Evolutionary conservation across 1,140 invertebrate species (phyloP).

Genomic region (Drosophila obscura): DNA sequence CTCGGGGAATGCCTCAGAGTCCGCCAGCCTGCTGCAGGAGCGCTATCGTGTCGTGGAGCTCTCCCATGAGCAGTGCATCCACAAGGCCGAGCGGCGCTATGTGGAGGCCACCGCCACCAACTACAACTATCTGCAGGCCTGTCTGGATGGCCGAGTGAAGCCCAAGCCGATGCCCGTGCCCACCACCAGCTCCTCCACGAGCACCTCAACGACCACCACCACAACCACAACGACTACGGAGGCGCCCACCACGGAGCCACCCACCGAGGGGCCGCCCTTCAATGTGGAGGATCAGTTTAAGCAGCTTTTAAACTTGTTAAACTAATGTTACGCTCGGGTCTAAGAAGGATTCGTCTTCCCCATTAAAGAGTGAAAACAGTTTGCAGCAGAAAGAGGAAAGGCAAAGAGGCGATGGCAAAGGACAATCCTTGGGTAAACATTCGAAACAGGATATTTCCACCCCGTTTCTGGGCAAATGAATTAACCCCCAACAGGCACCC

Average conservation of each 20-base stretch:
- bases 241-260: constrained; percentile 41
- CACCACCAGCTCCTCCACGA: constrained; percentile 30
- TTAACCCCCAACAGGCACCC: constrained; percentile 39
- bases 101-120: constrained; percentile 64
- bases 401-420: not conserved
- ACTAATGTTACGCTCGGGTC: constrained; percentile 49
- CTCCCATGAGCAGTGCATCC: constrained; percentile 61
- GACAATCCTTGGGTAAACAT: constrained; percentile 30
- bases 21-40: constrained; percentile 64
- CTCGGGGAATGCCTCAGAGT: constrained; percentile 76
- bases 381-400: not conserved
- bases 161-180: constrained; percentile 51
- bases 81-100: constrained; percentile 61
- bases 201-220: constrained; percentile 59
- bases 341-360: constrained; percentile 6
- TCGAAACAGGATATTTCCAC: constrained; percentile 29
- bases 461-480: constrained; percentile 40
- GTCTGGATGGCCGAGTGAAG: constrained; percentile 60
- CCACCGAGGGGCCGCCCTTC: constrained; percentile 33
- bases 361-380: constrained; percentile 30
- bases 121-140: constrained; percentile 73
- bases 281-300: constrained; percentile 72
- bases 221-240: constrained; percentile 55
- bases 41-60: constrained; percentile 74
- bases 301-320: constrained; percentile 70